Evolutionary conservation across 1,140 invertebrate species (phyloP).

Genomic region (Zaprionus kolodkinae): DNA sequence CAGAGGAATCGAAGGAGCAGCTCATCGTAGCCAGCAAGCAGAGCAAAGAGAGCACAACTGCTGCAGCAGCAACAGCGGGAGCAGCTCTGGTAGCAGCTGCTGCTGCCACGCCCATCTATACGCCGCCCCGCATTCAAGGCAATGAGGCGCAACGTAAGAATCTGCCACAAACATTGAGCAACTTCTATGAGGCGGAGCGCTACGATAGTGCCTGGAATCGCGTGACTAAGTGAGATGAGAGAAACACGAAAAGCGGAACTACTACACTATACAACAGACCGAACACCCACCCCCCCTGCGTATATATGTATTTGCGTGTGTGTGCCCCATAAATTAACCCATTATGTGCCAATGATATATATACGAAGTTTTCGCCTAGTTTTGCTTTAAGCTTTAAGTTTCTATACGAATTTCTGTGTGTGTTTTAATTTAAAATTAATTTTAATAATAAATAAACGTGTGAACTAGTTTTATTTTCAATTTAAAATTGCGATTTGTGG

Average conservation of each 20-base stretch:
- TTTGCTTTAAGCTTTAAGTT: conserved; percentile 3
- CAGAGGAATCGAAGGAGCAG: conserved; percentile 3
- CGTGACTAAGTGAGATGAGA: conserved; percentile 59
- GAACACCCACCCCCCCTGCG: neutral
- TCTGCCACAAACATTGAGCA: conserved; percentile 59
- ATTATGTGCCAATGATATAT: conserved; percentile 47
- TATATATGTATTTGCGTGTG: neutral
- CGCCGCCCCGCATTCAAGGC: conserved; percentile 59
- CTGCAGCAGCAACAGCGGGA: neutral
- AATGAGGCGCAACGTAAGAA: conserved; percentile 59
- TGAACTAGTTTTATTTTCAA: neutral
- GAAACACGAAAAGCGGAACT: conserved; percentile 18
- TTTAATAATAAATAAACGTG: neutral
- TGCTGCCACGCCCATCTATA: conserved; percentile 50
- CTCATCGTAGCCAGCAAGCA: conserved; percentile 28
- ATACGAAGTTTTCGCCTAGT: neutral
- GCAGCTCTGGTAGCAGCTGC: neutral
- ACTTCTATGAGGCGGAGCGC: conserved; percentile 67
- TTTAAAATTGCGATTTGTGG: neutral
- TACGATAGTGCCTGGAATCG: conserved; percentile 69
- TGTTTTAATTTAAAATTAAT: neutral
- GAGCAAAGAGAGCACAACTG: neutral
- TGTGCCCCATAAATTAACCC: conserved; percentile 53
- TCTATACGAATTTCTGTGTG: neutral
- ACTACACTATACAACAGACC: too few relatives aligned